Base-by-base conservation (phyloP, 2,888 invertebrate species). In the Pandemis heparana region DNA sequence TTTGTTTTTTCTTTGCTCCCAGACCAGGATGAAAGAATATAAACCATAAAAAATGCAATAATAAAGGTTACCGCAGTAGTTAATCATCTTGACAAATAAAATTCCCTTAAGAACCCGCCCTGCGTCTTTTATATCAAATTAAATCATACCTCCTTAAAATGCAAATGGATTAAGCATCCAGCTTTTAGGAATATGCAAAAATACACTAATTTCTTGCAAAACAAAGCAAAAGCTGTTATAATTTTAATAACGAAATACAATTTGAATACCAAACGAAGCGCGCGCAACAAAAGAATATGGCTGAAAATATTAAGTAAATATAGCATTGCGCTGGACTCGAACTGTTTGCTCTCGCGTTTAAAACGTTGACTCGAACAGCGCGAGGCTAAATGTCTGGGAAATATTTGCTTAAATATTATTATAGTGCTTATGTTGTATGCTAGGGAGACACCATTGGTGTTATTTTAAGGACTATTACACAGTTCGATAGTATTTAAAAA, bases 171-270 rank as follows among this genome's bases (percentile, higher is more conserved):
- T 73, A 69, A 59, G 41, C 64, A 60, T 66, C 56, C 68, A 68
- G 64, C 60, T 51, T 69, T 74, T 64, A 74, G 69, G 69, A 63
- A 74, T 74, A 74, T 74, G 73, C 73, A 74, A 74, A 73, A 69
- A 74, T 69, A 69, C 69, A 60, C 63, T 69, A 74, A 74, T 74
- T 69, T 60, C 73, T 64, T 51, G 48, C 69, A 64, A 69, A 74
- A 74, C 73, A 74, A 74, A 74, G 69, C 64, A 60, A 69, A 74
- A 69, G 63, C 73, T 64, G 69, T 73, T 73, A 73, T 51, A 73
- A 74, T 69, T 73, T 74, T 69, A 74, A 74, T 74, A 74, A 69
- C 73, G 69, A 74, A 74, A 74, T 69, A 64, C 60, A 74, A 74
- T 74, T 69, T 69, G 73, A 74, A 74, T 74, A 60, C 69, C 64